These are phyloP conservation scores for Alectura lathami DNA, from an alignment of 2,113 vertebrate genomes.

Conservation along the genomic window DNA sequence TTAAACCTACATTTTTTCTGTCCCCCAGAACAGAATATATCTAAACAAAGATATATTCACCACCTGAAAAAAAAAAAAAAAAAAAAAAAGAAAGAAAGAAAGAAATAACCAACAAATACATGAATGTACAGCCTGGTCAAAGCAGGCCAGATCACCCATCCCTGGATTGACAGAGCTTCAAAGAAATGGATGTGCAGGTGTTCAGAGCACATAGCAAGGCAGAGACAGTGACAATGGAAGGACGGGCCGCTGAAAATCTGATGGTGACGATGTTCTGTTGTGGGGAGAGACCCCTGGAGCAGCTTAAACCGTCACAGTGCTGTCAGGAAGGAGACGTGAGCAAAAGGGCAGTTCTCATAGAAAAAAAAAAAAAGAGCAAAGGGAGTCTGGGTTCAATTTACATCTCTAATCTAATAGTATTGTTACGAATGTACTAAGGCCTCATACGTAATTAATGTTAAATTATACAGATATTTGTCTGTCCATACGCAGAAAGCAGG, in stretches of 20 bases:
- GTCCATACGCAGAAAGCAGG: neutral
- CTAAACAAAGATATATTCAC: neutral
- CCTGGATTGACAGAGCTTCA: neutral
- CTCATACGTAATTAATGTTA: neutral
- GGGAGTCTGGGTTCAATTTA: neutral
- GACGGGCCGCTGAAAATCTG: neutral
- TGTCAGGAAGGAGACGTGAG: fast-evolving
- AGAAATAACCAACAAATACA: neutral
- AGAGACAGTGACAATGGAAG: neutral
- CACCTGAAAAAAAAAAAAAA: neutral
- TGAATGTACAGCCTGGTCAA: neutral
- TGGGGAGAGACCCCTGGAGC: neutral
- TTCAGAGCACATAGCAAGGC: neutral
- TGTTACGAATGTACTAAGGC: neutral
- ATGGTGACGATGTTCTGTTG: neutral
- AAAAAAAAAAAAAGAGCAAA: neutral
- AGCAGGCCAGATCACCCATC: too few species aligned
- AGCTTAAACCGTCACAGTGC: neutral
- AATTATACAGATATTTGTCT: conserved; percentile 2
- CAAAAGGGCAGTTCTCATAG: neutral
- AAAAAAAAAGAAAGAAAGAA: too few species aligned
- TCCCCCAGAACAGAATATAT: neutral
- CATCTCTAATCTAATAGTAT: neutral
- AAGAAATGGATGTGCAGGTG: neutral
- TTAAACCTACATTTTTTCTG: neutral